A percentile compares a stretch with the other conserved stretches of the same genome.
Conservation (phyloP, 2,113 vertebrate genomes). For the Phoxinus phoxinus region DNA sequence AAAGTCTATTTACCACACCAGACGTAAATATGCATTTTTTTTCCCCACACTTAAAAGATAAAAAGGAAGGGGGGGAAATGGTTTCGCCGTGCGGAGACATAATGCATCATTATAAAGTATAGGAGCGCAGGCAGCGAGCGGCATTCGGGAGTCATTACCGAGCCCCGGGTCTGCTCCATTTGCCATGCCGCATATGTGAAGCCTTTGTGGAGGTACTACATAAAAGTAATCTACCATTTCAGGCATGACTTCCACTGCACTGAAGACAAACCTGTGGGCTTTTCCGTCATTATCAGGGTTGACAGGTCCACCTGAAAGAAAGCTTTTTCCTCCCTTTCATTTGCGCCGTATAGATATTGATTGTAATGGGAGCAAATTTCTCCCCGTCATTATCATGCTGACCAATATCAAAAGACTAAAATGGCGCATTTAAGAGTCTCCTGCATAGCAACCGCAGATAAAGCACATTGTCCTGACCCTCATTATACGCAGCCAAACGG, state of each 20-base stretch:
- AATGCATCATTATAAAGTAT: conserved; percentile 38
- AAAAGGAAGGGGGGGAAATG: neutral
- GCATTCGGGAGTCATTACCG: conserved; percentile 38
- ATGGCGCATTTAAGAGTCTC: conserved; percentile 69
- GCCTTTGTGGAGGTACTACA: conserved; percentile 37
- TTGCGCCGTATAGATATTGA: conserved; percentile 54
- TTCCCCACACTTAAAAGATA: conserved; percentile 5
- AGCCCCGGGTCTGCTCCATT: conserved; percentile 38
- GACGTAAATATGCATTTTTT: conserved; percentile 24
- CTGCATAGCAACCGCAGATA: conserved; percentile 66
- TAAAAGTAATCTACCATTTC: conserved; percentile 51
- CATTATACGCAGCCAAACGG: conserved; percentile 74
- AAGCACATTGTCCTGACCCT: conserved; percentile 68
- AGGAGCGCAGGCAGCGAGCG: conserved; percentile 1
- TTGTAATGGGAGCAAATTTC: conserved; percentile 57
- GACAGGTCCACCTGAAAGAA: conserved; percentile 56
- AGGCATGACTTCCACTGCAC: conserved; percentile 47
- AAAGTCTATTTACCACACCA: conserved; percentile 17
- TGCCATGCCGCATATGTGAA: conserved; percentile 34
- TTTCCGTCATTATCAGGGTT: conserved; percentile 52
- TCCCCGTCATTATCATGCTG: conserved; percentile 67
- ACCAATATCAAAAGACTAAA: conserved; percentile 69
- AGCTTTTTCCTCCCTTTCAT: conserved; percentile 53
- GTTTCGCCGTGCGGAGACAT: neutral
- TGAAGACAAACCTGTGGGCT: conserved; percentile 51